Conservation (phyloP, 2,113 vertebrate genomes). For the Zosterops hypoxanthus region DNA sequence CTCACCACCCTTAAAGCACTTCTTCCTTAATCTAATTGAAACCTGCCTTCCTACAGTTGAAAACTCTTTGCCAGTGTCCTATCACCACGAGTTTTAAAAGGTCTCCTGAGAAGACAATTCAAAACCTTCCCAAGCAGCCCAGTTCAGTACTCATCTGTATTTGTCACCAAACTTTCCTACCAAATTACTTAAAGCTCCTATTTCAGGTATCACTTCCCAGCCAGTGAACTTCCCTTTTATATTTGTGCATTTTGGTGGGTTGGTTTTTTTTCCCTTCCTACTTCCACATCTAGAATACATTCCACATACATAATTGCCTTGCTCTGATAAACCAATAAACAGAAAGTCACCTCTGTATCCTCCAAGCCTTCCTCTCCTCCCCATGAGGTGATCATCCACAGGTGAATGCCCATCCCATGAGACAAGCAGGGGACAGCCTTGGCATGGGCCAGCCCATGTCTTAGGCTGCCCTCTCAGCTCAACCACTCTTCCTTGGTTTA, state of each 20-base stretch:
- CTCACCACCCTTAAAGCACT: background rate
- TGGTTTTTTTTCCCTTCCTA: background rate
- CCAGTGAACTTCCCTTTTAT: accelerated
- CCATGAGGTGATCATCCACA: accelerated
- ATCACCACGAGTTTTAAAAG: background rate
- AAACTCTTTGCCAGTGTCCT: background rate
- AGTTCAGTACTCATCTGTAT: background rate
- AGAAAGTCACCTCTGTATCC: background rate
- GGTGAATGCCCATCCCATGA: accelerated
- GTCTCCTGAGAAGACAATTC: background rate
- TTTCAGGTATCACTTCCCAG: background rate
- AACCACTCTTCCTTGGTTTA: background rate
- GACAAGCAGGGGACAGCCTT: background rate
- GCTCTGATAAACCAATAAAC: background rate
- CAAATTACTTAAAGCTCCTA: background rate
- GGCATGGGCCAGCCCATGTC: background rate
- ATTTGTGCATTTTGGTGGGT: background rate
- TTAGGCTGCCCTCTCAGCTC: background rate
- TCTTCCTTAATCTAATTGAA: background rate
- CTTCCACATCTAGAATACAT: background rate
- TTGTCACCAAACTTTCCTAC: background rate
- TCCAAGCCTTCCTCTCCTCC: background rate
- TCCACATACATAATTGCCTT: background rate
- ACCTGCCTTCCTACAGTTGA: background rate
- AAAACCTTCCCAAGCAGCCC: background rate